phyloP scores from a whole-genome alignment of 2,113 vertebrate species.

The Pituophis catenifer region DNA sequence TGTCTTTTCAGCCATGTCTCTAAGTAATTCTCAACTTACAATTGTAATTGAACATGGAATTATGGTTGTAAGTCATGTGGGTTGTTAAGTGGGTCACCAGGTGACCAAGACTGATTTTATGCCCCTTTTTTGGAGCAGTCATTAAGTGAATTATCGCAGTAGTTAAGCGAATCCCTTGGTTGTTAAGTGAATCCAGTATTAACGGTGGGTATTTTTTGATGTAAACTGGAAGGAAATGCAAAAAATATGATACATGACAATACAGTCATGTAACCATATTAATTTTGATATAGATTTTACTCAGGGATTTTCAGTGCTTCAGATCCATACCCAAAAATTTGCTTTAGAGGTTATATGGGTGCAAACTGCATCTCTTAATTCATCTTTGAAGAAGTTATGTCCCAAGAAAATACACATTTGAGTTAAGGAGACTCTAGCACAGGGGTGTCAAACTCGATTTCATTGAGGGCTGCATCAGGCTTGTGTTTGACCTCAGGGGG shows the following conservation, averaged over 20 bases:
- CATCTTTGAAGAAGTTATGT: not conserved
- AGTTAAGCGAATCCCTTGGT: not conserved
- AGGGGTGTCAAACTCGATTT: no score
- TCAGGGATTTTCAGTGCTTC: no score
- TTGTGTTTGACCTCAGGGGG: no score
- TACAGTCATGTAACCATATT: no score
- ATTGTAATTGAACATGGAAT: not conserved
- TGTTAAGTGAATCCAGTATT: no score
- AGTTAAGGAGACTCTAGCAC: not conserved
- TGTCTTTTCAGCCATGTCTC: not conserved
- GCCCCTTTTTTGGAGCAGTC: not conserved
- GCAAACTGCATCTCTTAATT: not conserved
- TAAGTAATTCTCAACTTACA: not conserved
- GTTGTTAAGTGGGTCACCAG: not conserved
- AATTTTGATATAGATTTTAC: no score
- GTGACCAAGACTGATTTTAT: not conserved
- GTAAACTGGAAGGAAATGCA: no score
- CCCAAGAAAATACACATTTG: not conserved
- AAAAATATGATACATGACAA: no score
- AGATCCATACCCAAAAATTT: no score
- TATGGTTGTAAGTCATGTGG: not conserved
- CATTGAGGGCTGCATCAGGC: no score
- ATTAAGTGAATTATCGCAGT: not conserved
- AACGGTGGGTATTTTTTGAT: no score
- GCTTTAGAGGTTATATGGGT: no score